Base-by-base conservation (phyloP, 2,113 vertebrate species). In the Odocoileus hemionus region DNA sequence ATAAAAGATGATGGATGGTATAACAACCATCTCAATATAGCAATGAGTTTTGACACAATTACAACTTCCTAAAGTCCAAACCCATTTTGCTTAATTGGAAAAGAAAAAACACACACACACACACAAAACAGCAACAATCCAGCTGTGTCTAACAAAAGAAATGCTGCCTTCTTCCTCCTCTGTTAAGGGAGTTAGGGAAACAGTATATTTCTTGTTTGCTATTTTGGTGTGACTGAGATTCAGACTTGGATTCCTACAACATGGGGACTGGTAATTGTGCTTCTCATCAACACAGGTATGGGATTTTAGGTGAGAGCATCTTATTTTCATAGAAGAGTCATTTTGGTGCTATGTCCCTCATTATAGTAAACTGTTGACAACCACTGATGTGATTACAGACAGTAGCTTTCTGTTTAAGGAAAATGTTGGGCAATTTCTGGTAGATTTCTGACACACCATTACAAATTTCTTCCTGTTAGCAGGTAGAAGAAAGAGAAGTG, bases 351-450 rank as follows among this genome's bases (percentile, higher is more conserved):
- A 95, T 98, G 94, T 39, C 92, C 94, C 97, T 98, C 98, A 97
- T 99, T 99, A 98, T 91, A 97, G 97, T 97, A 98, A 99, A 98
- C 98, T 97, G 94, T 98, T 98, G 98, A 98, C 97, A 98, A 98
- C 96, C 98, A 91, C 96, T 98, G 97, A 98, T 98, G 94, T 26
- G 67, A 98, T 98, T 98, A 97, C 88, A 98, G 97, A 97, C 96
- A 98, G 97, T 96, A 97, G 97, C 98, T 98, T 99, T 98, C 98
- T 99, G 96, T 98, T 98, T 98, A 98, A 98, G 95, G 93, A 97
- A 98, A 98, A 98, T 93, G 98, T 98, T 98, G 98, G 96, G 88
- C 92, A 96, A 97, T 98, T 98, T 97, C 97, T 96, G 97, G 92
- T 98, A 96, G 96, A 97, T 98, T 98, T 98, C 98, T 99, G 98